Evolutionary conservation across 2,113 vertebrate species (phyloP).

Genomic region (Saccopteryx leptura): DNA sequence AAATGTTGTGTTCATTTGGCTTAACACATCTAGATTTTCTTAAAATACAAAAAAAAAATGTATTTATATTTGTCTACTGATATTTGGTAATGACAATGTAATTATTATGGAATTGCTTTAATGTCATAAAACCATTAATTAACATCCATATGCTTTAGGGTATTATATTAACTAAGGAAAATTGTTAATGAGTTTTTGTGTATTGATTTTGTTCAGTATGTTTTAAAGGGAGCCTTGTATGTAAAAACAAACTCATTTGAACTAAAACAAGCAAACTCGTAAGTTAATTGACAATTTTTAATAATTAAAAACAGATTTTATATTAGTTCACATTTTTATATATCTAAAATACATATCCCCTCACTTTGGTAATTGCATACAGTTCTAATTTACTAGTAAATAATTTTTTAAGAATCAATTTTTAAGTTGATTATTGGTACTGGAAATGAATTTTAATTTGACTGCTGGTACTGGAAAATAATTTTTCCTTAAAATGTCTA

Average conservation of each 20-base stretch:
- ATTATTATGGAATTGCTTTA: not conserved
- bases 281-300: conserved; percentile 6
- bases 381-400: not conserved
- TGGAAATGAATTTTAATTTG: not conserved
- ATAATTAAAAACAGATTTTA: not conserved
- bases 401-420: not conserved
- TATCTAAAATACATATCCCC: not conserved
- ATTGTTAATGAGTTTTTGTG: not conserved
- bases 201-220: not conserved
- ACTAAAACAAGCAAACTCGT: not conserved
- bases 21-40: not conserved
- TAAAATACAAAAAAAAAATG: not conserved
- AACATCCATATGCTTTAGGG: not conserved
- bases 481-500: not conserved
- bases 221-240: not conserved
- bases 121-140: not conserved
- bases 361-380: not conserved
- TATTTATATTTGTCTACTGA: not conserved
- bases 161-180: not conserved
- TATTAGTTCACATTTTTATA: not conserved
- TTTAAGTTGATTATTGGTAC: not conserved
- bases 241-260: not conserved
- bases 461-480: not conserved
- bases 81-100: not conserved
- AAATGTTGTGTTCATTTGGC: not conserved